phyloP scores from a whole-genome alignment of 1,140 invertebrate genomes.

The Globodera rostochiensis region DNA sequence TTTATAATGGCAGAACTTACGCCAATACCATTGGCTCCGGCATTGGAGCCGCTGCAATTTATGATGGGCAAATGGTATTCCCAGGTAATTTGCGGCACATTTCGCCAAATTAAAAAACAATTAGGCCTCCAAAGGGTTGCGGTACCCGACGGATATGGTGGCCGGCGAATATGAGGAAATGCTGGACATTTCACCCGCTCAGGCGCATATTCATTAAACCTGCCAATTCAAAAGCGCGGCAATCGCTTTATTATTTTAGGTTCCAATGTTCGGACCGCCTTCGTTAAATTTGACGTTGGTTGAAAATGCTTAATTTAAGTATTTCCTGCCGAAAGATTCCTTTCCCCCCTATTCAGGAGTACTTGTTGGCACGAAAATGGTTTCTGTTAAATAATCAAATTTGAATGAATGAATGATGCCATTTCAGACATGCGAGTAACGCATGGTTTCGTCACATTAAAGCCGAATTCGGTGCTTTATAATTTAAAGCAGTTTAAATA shows the following conservation, averaged over 20 bases:
- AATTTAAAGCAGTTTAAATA: conserved; percentile 3
- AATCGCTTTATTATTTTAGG: conserved; percentile 23
- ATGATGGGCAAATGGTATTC: conserved; percentile 66
- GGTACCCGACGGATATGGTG: conserved; percentile 63
- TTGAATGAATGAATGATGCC: conserved; percentile 29
- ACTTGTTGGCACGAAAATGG: conserved; percentile 30
- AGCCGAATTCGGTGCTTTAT: conserved; percentile 53
- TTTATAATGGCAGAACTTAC: conserved; percentile 45
- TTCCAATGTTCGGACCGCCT: conserved; percentile 65
- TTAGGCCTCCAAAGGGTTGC: conserved; percentile 57
- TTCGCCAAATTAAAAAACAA: background rate
- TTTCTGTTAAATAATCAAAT: background rate
- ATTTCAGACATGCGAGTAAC: conserved; percentile 56
- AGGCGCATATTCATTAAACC: conserved; percentile 15
- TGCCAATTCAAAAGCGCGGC: background rate
- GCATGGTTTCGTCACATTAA: conserved; percentile 62
- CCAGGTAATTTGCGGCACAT: conserved; percentile 17
- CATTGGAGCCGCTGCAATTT: conserved; percentile 63
- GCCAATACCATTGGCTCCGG: conserved; percentile 62
- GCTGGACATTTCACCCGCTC: conserved; percentile 61
- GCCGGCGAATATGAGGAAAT: conserved; percentile 61
- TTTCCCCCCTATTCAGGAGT: conserved; percentile 7
- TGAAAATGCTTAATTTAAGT: background rate
- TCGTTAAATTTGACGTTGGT: conserved; percentile 62
- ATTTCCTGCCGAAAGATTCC: background rate